Evolutionary conservation across 2,113 vertebrate species (phyloP).

Genomic region (Heterocephalus glaber): DNA sequence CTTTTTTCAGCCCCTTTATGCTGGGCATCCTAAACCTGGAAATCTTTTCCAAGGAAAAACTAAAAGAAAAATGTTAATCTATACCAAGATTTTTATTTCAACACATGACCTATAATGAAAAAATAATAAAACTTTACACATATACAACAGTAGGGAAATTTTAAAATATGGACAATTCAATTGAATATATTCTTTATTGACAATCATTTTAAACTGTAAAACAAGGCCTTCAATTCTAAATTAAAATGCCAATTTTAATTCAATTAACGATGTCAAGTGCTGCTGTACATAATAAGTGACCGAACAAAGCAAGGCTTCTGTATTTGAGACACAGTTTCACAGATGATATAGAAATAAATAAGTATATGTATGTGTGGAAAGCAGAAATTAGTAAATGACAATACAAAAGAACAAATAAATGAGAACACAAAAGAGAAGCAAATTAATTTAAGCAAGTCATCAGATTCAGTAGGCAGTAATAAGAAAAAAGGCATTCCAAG

Average conservation of each 20-base stretch:
- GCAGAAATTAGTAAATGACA: neutral
- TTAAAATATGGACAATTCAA: neutral
- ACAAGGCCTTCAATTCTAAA: neutral
- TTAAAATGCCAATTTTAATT: neutral
- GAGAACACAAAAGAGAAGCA: neutral
- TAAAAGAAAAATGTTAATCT: conserved; percentile 22
- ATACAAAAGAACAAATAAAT: neutral
- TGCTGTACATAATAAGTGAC: neutral
- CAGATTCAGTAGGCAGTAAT: neutral
- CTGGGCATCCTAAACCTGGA: neutral
- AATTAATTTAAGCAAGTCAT: neutral
- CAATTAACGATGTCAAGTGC: neutral
- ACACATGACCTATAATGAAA: neutral
- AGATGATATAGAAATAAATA: neutral
- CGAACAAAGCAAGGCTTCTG: neutral
- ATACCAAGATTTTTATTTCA: neutral
- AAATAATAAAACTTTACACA: neutral
- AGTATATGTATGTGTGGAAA: neutral
- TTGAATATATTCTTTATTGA: conserved; percentile 7
- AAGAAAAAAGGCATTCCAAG: neutral
- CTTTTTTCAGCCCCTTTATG: neutral
- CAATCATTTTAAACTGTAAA: neutral
- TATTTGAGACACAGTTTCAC: neutral
- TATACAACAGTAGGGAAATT: neutral
- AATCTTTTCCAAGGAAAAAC: neutral